Conservation (phyloP, 2,888 invertebrate genomes). For the Fragum sueziense region DNA sequence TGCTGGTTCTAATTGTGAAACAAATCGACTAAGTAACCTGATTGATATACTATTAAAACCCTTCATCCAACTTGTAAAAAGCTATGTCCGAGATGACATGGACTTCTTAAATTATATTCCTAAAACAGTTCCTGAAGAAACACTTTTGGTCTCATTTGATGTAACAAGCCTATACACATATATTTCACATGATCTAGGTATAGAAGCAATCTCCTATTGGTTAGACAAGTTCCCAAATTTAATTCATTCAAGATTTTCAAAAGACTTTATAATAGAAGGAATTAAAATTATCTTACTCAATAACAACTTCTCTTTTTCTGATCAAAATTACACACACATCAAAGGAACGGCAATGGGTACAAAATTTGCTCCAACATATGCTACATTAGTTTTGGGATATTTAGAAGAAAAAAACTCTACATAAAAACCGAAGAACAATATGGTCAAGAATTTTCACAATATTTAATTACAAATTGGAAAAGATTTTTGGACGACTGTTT, state of each 20-base stretch:
- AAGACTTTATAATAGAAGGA: background rate
- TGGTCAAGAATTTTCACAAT: too few species aligned
- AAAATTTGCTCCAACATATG: too few species aligned
- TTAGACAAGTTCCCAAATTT: background rate
- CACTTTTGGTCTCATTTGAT: slow-evolving; percentile 31
- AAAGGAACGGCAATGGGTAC: too few species aligned
- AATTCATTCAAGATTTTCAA: slow-evolving; percentile 1
- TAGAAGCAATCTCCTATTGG: slow-evolving; percentile 41
- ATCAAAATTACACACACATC: background rate
- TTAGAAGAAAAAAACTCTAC: too few species aligned
- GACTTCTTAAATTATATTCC: slow-evolving; percentile 36
- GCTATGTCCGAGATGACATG: slow-evolving; percentile 41
- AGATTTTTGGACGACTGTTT: too few species aligned
- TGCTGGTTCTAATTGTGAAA: slow-evolving; percentile 33
- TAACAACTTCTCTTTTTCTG: slow-evolving; percentile 7
- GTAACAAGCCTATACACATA: slow-evolving; percentile 37
- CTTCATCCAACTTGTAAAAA: slow-evolving; percentile 28
- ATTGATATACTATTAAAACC: slow-evolving; percentile 45
- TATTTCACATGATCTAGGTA: slow-evolving; percentile 37
- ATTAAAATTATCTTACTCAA: slow-evolving; percentile 9
- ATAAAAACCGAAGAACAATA: too few species aligned
- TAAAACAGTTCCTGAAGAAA: slow-evolving; percentile 1
- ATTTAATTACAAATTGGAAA: too few species aligned
- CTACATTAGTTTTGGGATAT: too few species aligned
- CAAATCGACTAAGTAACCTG: slow-evolving; percentile 39